A percentile compares a stretch with the other conserved stretches of the same genome.
phyloP scores from a whole-genome alignment of 2,797 vertebrate genomes.

The Argyrosomus regius region DNA sequence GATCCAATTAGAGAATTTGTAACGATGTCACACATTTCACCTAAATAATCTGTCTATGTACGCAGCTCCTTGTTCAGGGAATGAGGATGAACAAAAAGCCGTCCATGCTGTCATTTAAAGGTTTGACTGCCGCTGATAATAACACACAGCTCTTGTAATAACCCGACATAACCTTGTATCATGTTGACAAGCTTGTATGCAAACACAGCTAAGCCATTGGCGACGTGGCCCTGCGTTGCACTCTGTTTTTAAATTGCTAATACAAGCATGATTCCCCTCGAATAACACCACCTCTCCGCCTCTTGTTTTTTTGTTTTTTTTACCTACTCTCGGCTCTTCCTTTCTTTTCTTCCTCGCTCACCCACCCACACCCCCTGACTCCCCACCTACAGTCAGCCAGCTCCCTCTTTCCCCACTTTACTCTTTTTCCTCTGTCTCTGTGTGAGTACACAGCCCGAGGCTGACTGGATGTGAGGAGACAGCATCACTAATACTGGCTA shows the following conservation, averaged over 20 bases:
- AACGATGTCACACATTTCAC: background rate
- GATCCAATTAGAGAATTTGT: background rate
- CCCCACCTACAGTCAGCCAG: background rate
- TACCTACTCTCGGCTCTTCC: background rate
- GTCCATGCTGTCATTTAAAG: background rate
- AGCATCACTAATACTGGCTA: constrained; percentile 82
- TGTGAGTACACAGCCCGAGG: constrained; percentile 72
- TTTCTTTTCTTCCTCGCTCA: background rate
- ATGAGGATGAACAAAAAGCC: background rate
- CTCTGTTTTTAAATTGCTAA: constrained; percentile 48
- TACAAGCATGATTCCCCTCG: constrained; percentile 46
- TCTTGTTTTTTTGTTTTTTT: constrained; percentile 3
- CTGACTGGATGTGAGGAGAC: constrained; percentile 83
- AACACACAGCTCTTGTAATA: constrained; percentile 12
- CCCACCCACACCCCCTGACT: background rate
- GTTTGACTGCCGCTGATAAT: background rate
- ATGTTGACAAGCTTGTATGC: constrained; percentile 29
- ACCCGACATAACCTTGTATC: constrained; percentile 17
- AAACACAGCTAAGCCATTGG: constrained; percentile 27
- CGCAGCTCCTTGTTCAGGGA: background rate
- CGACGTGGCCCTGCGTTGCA: background rate
- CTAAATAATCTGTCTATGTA: background rate
- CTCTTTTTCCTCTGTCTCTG: constrained; percentile 61
- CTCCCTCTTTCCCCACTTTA: constrained; percentile 55
- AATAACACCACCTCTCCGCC: constrained; percentile 26